phyloP scores from a whole-genome alignment of 2,888 invertebrate genomes.

The Dryadula phaetusa region DNA sequence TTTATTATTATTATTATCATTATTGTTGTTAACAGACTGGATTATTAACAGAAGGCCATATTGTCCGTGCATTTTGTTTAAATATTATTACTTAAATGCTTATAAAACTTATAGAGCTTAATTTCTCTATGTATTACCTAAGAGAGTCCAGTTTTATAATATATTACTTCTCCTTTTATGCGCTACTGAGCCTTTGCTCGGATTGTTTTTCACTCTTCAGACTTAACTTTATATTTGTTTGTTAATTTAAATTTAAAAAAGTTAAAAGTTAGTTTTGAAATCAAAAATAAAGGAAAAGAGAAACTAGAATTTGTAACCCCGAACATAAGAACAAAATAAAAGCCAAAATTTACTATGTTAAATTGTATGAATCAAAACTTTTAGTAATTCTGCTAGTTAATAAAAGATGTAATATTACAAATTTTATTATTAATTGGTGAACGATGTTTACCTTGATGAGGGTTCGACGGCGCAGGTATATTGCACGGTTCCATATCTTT shows the following conservation, averaged over 20 bases:
- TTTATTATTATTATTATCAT: too few species aligned
- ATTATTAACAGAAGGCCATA: too few species aligned
- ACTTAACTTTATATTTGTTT: neutral
- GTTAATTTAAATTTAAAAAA: neutral
- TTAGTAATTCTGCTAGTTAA: neutral
- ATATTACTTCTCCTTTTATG: too few species aligned
- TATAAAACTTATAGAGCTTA: too few species aligned
- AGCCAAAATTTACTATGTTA: neutral
- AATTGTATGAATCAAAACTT: neutral
- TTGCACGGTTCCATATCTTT: slow-evolving; percentile 85
- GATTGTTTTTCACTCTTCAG: too few species aligned
- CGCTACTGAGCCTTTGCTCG: too few species aligned
- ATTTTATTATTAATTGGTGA: slow-evolving; percentile 11
- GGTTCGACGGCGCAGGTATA: slow-evolving; percentile 75
- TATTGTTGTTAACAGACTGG: too few species aligned
- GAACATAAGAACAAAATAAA: neutral
- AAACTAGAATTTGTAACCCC: neutral
- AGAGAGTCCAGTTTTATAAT: too few species aligned
- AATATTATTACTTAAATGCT: too few species aligned
- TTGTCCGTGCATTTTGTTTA: too few species aligned
- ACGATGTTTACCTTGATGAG: slow-evolving; percentile 63
- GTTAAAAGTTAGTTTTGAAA: too few species aligned
- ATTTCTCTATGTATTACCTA: too few species aligned
- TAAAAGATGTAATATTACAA: slow-evolving; percentile 13
- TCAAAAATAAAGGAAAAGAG: neutral